Base-by-base conservation (phyloP, 1,140 invertebrate species). In the Sinonovacula constricta region DNA sequence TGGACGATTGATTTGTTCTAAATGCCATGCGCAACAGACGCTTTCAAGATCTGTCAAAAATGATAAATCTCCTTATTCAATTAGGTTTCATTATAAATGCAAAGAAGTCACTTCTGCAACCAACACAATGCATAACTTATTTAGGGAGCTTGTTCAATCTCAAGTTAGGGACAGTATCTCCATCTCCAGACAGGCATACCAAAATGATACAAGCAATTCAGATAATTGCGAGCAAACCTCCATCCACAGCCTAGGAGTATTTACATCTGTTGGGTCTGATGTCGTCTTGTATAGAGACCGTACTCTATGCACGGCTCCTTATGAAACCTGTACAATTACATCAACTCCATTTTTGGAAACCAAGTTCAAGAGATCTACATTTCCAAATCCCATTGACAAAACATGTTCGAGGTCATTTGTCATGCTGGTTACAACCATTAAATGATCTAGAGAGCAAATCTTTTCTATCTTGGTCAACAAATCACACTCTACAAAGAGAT, bases 1-100 rank as follows among this genome's bases (percentile, higher is more conserved):
- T 77, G n/a, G 63, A 77, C 63, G 65, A 77, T 49, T 77, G 63
- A 56, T 49, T 68, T 10, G 2, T 7, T 22, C 36, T 4, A 65
- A 31, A n/a, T n/a, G n/a, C n/a, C n/a, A n/a, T n/a, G n/a, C n/a
- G n/a, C n/a, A n/a, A n/a, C n/a, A n/a, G n/a, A n/a, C n/a, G n/a
- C n/a, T n/a, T n/a, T n/a, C n/a, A n/a, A n/a, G n/a, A n/a, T n/a
- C n/a, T n/a, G n/a, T n/a, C n/a, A n/a, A n/a, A n/a, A n/a, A n/a
- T n/a, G n/a, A n/a, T n/a, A n/a, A n/a, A n/a, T n/a, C n/a, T n/a
- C n/a, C 68, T 60, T 12, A 3, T 39, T 3, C 3, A 59, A 5
- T 26, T 59, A 56, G 51, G 49, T 31, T 69, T n/a, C n/a, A n/a
- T n/a, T n/a, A n/a, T n/a, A n/a, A n/a, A n/a, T n/a, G n/a, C n/a